Conservation (phyloP, 2,113 vertebrate species). For the Butorides virescens region DNA sequence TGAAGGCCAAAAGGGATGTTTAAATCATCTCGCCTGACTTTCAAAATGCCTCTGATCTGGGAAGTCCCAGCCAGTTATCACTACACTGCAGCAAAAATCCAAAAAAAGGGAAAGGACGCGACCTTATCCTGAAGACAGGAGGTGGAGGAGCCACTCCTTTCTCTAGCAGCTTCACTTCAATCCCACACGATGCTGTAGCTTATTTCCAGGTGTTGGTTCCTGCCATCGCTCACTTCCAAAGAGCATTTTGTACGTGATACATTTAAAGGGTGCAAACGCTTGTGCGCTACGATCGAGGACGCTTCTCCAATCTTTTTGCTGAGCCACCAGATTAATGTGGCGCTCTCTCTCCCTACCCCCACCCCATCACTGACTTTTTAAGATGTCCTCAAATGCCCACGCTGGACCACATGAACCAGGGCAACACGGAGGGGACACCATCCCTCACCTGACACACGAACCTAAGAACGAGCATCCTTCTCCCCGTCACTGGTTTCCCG, state of each 20-base stretch:
- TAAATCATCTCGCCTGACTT: neutral
- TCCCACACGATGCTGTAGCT: accelerated
- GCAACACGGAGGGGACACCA: neutral
- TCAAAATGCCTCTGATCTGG: neutral
- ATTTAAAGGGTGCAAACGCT: neutral
- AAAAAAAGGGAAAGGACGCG: neutral
- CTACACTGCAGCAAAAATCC: neutral
- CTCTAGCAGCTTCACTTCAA: neutral
- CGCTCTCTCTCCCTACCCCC: neutral
- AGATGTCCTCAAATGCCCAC: neutral
- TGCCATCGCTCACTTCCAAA: neutral
- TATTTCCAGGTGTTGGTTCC: neutral
- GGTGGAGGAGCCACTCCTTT: neutral
- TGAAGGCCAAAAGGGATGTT: neutral
- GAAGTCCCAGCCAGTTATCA: neutral
- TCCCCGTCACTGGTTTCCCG: accelerated
- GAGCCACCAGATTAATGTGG: neutral
- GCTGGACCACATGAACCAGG: neutral
- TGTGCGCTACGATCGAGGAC: accelerated
- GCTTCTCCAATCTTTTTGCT: neutral
- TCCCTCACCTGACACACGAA: neutral
- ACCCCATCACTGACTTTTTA: neutral
- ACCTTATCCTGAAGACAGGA: neutral
- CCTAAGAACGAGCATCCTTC: neutral
- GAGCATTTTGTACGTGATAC: neutral